phyloP scores from a whole-genome alignment of 2,797 vertebrate genomes.

The Cossypha polioptera region DNA sequence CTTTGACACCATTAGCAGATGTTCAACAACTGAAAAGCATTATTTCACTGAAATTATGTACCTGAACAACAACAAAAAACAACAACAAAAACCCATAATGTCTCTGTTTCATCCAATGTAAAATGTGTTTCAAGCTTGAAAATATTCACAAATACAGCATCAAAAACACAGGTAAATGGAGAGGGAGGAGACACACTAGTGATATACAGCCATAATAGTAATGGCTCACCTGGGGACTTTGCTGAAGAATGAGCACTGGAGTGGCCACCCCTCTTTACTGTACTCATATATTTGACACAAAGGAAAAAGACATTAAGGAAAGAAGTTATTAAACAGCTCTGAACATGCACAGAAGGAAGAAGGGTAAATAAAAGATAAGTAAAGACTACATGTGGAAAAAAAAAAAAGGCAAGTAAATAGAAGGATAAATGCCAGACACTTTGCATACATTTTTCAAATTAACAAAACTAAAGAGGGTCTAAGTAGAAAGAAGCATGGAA shows the following conservation, averaged over 20 bases:
- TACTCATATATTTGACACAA: constrained; percentile 69
- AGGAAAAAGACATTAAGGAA: constrained; percentile 76
- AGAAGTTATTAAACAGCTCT: constrained; percentile 73
- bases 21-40: not conserved
- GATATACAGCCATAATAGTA: constrained; percentile 63
- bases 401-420: not conserved
- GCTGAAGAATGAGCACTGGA: constrained; percentile 87
- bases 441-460: not conserved
- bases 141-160: constrained; percentile 57
- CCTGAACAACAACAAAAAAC: not conserved
- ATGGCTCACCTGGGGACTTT: constrained; percentile 93
- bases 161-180: constrained; percentile 29
- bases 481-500: not conserved
- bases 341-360: constrained; percentile 17
- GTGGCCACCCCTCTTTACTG: constrained; percentile 87
- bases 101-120: not conserved
- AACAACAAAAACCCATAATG: not conserved
- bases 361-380: constrained; percentile 2
- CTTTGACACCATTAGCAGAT: not conserved
- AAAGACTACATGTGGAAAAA: not conserved
- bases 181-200: constrained; percentile 48
- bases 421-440: not conserved
- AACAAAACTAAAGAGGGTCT: not conserved
- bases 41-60: not conserved
- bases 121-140: constrained; percentile 3